Evolutionary conservation across 2,797 vertebrate species (phyloP).

Genomic region (Sebastes kiyomatsui): DNA sequence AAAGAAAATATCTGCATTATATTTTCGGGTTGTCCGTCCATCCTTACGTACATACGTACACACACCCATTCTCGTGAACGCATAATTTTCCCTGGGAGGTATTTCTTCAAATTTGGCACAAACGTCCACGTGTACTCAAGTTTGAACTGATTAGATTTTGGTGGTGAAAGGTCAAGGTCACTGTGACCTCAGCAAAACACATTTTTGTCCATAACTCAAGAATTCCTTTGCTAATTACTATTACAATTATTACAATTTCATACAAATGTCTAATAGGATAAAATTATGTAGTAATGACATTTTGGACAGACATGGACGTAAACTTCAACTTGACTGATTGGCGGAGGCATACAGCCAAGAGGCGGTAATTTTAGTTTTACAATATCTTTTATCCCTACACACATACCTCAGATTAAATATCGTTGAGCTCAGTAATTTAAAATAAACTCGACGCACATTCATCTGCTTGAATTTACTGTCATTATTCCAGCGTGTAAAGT

Average conservation of each 20-base stretch:
- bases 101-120: no score
- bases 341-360: background rate
- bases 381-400: background rate
- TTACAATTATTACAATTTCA: no score
- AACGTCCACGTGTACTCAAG: background rate
- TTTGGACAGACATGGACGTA: background rate
- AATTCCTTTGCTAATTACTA: no score
- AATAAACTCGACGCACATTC: background rate
- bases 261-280: no score
- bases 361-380: background rate
- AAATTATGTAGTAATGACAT: no score
- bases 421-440: background rate
- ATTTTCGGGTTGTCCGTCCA: background rate
- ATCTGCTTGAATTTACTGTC: background rate
- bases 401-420: background rate
- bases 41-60: background rate
- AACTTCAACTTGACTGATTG: background rate
- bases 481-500: conserved; percentile 16
- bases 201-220: no score
- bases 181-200: background rate
- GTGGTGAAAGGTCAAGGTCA: background rate
- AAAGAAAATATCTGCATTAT: background rate
- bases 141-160: background rate
- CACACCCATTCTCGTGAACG: background rate
- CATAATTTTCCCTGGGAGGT: background rate